Conservation (phyloP, 2,888 invertebrate genomes). For the Didymodactylos carnosus region DNA sequence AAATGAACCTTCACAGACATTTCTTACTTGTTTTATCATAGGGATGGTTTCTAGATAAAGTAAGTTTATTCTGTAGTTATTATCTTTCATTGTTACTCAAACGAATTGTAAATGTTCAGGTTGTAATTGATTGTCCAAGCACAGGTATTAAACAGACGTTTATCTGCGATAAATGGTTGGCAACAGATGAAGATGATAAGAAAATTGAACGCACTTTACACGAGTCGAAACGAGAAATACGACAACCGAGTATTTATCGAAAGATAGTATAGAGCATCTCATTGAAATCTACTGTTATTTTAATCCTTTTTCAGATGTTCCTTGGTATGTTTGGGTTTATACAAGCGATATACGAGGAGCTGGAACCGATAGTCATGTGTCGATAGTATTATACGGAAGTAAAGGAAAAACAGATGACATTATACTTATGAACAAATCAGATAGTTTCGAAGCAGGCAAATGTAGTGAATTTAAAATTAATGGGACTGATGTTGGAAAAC, state of each 20-base stretch:
- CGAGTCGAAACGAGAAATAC: constrained; percentile 23
- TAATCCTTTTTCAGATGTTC: neutral
- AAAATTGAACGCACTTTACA: constrained; percentile 28
- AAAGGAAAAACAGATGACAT: constrained; percentile 32
- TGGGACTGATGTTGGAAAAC: constrained; percentile 26
- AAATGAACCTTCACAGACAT: too few species aligned
- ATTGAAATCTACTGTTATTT: neutral
- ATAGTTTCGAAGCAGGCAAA: constrained; percentile 30
- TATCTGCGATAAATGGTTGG: constrained; percentile 30
- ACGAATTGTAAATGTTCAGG: too few species aligned
- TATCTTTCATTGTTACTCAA: too few species aligned
- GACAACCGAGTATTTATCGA: constrained; percentile 27
- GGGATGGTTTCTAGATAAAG: constrained; percentile 31
- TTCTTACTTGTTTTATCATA: too few species aligned
- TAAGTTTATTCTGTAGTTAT: too few species aligned
- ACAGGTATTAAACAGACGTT: constrained; percentile 33
- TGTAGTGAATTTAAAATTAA: constrained; percentile 29
- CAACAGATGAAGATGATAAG: constrained; percentile 27
- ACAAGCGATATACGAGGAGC: constrained; percentile 28
- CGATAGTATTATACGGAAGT: constrained; percentile 29
- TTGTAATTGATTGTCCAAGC: constrained; percentile 30
- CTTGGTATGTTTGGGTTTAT: constrained; percentile 28
- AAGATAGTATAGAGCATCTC: too few species aligned
- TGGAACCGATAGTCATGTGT: constrained; percentile 33
- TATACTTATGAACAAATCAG: constrained; percentile 25